Evolutionary conservation across 2,888 invertebrate species (phyloP).

Genomic region (Tribolium freemani): DNA sequence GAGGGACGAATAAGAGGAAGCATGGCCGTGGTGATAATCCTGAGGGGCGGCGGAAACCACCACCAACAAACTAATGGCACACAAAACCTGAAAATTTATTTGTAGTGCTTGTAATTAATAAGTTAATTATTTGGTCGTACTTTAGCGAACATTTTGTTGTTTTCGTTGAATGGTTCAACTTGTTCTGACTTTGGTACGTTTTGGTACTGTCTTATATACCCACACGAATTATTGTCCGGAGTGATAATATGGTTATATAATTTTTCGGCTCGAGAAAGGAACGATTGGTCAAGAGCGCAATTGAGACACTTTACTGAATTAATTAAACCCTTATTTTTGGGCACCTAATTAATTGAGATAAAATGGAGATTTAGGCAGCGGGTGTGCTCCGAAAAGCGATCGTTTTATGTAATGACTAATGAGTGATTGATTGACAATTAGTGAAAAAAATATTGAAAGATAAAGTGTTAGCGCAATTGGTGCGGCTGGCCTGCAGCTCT

Average conservation of each 20-base stretch:
- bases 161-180: slow-evolving; percentile 1
- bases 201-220: slow-evolving; percentile 2
- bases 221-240: background rate
- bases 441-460: background rate
- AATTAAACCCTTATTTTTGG: slow-evolving; percentile 1
- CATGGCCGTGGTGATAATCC: slow-evolving; percentile 37
- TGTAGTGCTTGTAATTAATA: background rate
- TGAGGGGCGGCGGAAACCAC: slow-evolving; percentile 14
- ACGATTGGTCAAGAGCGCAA: slow-evolving; percentile 14
- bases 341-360: background rate
- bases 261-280: background rate
- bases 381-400: background rate
- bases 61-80: slow-evolving; percentile 5
- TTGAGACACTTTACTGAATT: slow-evolving; percentile 16
- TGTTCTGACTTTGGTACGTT: slow-evolving; percentile 13
- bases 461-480: slow-evolving; percentile 1
- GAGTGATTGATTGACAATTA: slow-evolving; percentile 25
- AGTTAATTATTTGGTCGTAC: background rate
- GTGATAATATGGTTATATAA: slow-evolving; percentile 1
- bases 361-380: background rate
- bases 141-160: slow-evolving; percentile 23
- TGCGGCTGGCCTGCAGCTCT: slow-evolving; percentile 10
- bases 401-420: background rate
- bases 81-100: background rate
- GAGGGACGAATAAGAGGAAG: slow-evolving; percentile 23